These are phyloP conservation scores for Otolemur crassicaudatus DNA, from an alignment of 2,797 vertebrate species.

Conservation along the genomic window DNA sequence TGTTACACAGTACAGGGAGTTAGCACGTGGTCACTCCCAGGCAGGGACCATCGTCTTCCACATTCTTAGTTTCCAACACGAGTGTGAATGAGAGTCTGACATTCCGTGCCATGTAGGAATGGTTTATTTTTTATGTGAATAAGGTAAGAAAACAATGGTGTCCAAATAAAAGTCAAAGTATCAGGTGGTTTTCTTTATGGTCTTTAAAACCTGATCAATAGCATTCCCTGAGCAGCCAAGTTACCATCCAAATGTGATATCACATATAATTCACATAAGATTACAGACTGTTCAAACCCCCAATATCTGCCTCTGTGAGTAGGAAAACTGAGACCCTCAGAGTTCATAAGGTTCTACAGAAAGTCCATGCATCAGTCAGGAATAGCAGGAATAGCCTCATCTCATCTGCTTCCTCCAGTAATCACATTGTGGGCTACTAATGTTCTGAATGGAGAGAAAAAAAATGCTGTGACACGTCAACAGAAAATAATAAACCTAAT, in stretches of 20 bases:
- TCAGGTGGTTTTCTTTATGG: neutral
- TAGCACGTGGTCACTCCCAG: neutral
- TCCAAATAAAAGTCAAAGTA: neutral
- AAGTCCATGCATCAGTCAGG: neutral
- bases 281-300: neutral
- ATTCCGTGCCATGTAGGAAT: accelerated
- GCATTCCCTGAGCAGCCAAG: neutral
- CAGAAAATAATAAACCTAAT: neutral
- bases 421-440: too few species aligned
- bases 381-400: neutral
- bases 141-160: neutral
- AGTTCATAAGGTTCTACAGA: neutral
- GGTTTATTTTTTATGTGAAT: neutral
- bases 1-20: neutral
- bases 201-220: neutral
- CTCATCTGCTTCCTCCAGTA: neutral
- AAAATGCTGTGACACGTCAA: neutral
- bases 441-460: neutral
- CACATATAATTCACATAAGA: neutral
- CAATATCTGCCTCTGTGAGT: neutral
- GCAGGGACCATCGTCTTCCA: neutral
- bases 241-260: neutral
- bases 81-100: neutral
- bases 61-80: neutral
- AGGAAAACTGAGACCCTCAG: neutral